Base-by-base conservation (phyloP, 1,140 invertebrate species). In the Babylonia areolata region DNA sequence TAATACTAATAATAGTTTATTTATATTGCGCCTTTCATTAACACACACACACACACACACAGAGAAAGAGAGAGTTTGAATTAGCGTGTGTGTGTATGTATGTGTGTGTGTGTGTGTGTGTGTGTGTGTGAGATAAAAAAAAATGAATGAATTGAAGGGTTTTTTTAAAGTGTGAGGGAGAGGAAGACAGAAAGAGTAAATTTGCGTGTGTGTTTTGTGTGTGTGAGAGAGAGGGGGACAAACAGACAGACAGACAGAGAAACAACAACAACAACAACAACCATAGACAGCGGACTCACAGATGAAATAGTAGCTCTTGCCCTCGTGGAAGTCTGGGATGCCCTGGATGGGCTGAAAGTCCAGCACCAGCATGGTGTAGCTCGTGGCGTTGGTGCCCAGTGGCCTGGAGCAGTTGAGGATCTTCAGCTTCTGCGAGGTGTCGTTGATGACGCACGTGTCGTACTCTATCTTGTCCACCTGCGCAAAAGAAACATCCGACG, bases 381-480 rank as follows among this genome's bases (percentile, higher is more conserved):
- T n/a, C 15, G 79, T 64, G 35, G 64, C 42, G 9, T n/a, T 35
- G 6, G 17, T 51, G 15, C 39, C 20, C 40, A 77, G 64, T 0
- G 88, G 88, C 20, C 42, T 71, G 11, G 85, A 81, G 75, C 88
- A 88, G 79, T 88, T 88, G 40, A 88, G 23, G 42, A 88, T 85
- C 28, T 42, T 23, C 28, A 73, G 79, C 33, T 73, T 81, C 58
- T 87, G 31, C 3, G 39, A 33, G 15, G 81, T 84, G 40, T 87
- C 78, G 54, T 88, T 84, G 20, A 88, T 88, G 15, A 87, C 51
- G 37, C 88, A 88, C 20, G n/a, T 40, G 2, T 88, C 86, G 40
- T 88, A 88, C 42, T 86, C 80, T 77, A 37, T 39, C 75, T 86
- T 77, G 42, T 85, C 51, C 35, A 88, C 88, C 88, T 88, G 80